These are phyloP conservation scores for Palythoa grandiflora DNA, from an alignment of 92 coral and sea anemone genomes.

Conservation along the genomic window DNA sequence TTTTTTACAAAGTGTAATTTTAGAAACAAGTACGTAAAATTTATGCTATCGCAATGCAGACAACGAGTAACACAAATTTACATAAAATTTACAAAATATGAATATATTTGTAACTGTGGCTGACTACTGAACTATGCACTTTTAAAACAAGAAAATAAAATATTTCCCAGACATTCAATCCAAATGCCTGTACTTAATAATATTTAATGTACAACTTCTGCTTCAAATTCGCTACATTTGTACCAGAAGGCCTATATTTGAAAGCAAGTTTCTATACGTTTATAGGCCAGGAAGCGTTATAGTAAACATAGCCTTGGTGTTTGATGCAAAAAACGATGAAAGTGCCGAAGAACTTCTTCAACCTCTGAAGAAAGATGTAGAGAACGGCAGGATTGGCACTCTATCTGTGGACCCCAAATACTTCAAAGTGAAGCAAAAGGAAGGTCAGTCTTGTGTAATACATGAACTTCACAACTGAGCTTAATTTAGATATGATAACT, in stretches of 20 bases:
- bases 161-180: background rate
- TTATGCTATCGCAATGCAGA: no score
- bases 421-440: constrained; percentile 12
- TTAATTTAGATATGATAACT: no score
- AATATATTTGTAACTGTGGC: background rate
- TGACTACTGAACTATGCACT: background rate
- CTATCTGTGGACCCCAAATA: background rate
- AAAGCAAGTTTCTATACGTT: background rate
- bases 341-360: background rate
- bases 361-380: constrained; percentile 10
- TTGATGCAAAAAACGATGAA: background rate
- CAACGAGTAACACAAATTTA: no score
- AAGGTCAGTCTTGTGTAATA: background rate
- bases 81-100: no score
- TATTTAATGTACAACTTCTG: no score
- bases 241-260: background rate
- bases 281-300: constrained; percentile 24
- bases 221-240: background rate
- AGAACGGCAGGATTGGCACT: constrained; percentile 14
- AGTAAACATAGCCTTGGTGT: background rate
- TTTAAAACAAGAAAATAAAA: background rate
- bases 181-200: background rate
- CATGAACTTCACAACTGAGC: no score
- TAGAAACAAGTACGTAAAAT: no score
- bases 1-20: no score